A percentile compares a stretch with the other conserved stretches of the same genome.
phyloP scores from a whole-genome alignment of 2,797 vertebrate genomes.

The Dipus sagitta region DNA sequence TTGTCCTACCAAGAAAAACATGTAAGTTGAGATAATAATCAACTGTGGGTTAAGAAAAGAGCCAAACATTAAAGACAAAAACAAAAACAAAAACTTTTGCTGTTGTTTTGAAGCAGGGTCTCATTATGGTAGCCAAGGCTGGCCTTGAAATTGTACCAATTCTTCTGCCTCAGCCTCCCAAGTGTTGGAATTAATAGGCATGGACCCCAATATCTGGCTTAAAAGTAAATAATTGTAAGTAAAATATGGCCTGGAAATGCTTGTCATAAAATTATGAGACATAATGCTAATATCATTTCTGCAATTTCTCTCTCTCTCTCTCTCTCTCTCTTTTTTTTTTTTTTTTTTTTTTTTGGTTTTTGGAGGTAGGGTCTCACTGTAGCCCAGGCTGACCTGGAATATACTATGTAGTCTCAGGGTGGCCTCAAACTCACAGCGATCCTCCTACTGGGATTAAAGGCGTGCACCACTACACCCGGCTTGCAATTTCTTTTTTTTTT shows the following conservation, averaged over 20 bases:
- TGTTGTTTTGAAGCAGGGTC: neutral
- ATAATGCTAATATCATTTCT: neutral
- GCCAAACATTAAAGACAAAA: neutral
- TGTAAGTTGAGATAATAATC: neutral
- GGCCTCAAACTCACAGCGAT: too few species aligned
- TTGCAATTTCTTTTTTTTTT: neutral
- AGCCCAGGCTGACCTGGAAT: too few species aligned
- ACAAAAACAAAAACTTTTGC: neutral
- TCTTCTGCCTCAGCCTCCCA: neutral
- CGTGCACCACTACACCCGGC: too few species aligned
- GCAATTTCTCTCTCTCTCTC: neutral
- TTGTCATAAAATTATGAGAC: neutral
- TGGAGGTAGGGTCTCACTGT: too few species aligned
- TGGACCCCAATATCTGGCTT: neutral
- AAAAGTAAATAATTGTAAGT: slow-evolving; percentile 7
- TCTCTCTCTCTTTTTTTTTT: too few species aligned
- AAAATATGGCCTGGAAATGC: neutral
- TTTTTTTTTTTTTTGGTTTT: too few species aligned
- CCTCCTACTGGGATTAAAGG: too few species aligned
- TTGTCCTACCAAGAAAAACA: neutral
- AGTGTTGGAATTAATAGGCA: neutral
- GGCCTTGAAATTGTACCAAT: neutral
- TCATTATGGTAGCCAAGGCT: neutral
- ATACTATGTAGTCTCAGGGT: too few species aligned
- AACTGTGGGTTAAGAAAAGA: neutral